Percentiles rank a stretch among this genome's conserved stretches.
Evolutionary conservation across 2,888 invertebrate genomes (phyloP).

Genomic region (Coleophora deauratella): DNA sequence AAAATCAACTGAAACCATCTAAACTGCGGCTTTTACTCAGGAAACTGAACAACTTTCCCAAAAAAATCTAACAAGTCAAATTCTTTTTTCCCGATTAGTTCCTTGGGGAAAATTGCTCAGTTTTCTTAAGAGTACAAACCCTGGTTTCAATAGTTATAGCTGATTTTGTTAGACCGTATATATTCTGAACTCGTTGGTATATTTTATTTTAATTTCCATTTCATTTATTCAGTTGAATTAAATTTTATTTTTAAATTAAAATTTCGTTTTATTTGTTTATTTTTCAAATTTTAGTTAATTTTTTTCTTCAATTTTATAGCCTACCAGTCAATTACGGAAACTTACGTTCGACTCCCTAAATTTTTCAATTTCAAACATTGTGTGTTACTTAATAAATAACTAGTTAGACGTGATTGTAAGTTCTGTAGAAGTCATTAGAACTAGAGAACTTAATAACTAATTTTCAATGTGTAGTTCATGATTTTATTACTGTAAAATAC

Average conservation of each 20-base stretch:
- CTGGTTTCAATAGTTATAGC: no score
- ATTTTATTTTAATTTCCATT: constrained; percentile 14
- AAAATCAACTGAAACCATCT: no score
- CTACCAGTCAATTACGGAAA: constrained; percentile 66
- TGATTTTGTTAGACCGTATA: no score
- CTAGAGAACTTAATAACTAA: no score
- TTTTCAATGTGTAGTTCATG: no score
- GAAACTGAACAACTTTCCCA: no score
- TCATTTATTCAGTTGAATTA: constrained; percentile 17
- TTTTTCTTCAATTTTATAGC: constrained; percentile 37
- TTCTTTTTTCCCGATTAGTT: no score
- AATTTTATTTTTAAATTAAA: constrained; percentile 16
- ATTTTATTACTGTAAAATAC: neutral
- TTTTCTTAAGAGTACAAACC: no score
- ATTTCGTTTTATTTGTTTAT: constrained; percentile 22
- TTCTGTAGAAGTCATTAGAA: no score
- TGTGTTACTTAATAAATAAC: constrained; percentile 1
- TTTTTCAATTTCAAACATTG: constrained; percentile 63
- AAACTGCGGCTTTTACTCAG: no score
- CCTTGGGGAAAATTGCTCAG: no score
- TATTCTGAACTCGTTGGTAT: constrained; percentile 7
- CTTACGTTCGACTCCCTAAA: constrained; percentile 64
- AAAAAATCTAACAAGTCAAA: no score
- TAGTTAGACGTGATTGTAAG: neutral
- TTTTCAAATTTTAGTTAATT: constrained; percentile 35